Evolutionary conservation across 2,113 vertebrate species (phyloP), one percentile per base, ranked within the genome.

Genomic region (Esox niger): DNA sequence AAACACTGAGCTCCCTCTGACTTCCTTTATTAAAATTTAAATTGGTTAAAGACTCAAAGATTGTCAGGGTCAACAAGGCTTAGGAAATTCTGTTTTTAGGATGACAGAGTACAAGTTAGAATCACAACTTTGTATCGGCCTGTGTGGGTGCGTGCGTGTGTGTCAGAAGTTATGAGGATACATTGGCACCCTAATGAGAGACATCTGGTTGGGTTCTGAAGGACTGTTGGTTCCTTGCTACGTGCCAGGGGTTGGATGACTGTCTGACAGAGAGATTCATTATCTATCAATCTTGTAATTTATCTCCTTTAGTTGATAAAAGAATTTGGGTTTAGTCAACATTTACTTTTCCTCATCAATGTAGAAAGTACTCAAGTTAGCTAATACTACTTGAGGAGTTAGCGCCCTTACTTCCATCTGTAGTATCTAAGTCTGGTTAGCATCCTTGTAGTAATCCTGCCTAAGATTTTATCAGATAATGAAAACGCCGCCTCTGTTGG

Each of bases 131-230:
- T 82, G 76, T 26, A 8, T 54, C 80, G 75, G 66, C 79, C 76
- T 75, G 82, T 55, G 68, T 82, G 76, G 10, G 1, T 61, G 81
- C 77, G 91, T 86, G 84, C 85, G 84, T 77, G 79, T 81, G 86
- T 87, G 87, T 89, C 90, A 84, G 78, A 77, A 84, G 88, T 91
- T 90, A 91, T 86, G 79, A 75, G 74, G 88, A 86, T 87, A 91
- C 87, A 87, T 85, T 89, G 85, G 82, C 81, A 78, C 74, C 66
- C 81, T 92, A 92, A 92, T 91, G 88, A 90, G 87, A 92, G 87
- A 88, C 90, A 90, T 87, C 88, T 91, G 88, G 86, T 80, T 75
- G 73, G 69, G 78, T 84, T 79, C 30, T 61, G 71, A 77, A 78
- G 80, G 74, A 69, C 75, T 77, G 74, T 74, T 80, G 70, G 79